Base-by-base conservation (phyloP, 2,113 vertebrate genomes). In the Lophius piscatorius region DNA sequence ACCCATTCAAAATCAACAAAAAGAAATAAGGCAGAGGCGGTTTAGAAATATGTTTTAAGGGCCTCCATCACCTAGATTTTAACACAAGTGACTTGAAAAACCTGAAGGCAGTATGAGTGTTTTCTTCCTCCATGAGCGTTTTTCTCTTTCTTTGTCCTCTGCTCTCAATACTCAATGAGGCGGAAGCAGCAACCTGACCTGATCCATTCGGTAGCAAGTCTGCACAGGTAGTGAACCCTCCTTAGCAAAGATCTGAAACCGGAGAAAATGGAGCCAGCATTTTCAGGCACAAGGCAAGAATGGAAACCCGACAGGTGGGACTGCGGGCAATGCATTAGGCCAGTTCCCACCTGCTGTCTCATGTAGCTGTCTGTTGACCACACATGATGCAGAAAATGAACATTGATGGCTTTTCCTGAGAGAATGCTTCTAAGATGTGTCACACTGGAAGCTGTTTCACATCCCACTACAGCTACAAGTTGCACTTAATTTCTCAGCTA, bases 351-450 rank as follows among this genome's bases (percentile, higher is more conserved):
- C 74, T 70, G 73, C 76, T 66, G 79, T 29, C 41, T 22, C 77
- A 71, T 58, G 70, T 23, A 47, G 69, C 52, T 75, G 80, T 87
- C 66, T 77, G 68, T 65, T 83, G 85, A 83, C 82, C 87, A 86
- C 85, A 89, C 83, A 82, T 58, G 81, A 80, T 50, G 79, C 75
- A 12, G 64, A 66, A 79, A 76, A 82, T 82, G 56, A 83, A 66
- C 71, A 65, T 64, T 78, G 68, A 72, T 82, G 76, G 60, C 20
- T 59, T 68, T 52, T 62, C 78, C 70, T 29, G 28, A 70, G 73
- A 78, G 60, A 20, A 24, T 61, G 48, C 46, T 38, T 26, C 16
- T 44, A 20, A 48, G 80, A 45, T 24, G 10, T 44, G 10, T 41
- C 42, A 31, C 46, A 12, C 26, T 23, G 34, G 47, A 56, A 69